Evolutionary conservation across 2,888 invertebrate genomes (phyloP).

Genomic region (Xestia xanthographa): DNA sequence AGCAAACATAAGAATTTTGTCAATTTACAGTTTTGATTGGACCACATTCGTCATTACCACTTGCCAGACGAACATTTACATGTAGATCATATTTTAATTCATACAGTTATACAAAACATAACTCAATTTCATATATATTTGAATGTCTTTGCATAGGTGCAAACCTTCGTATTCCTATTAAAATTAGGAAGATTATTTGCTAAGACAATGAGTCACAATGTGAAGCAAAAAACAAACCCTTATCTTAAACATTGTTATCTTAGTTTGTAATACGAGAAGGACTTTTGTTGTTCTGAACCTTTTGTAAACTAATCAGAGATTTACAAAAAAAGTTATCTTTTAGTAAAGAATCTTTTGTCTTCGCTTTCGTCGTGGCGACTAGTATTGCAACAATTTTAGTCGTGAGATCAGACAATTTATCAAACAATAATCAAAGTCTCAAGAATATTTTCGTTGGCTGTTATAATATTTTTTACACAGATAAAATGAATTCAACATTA

Average conservation of each 20-base stretch:
- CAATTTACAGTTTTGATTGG: background rate
- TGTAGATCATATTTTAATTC: background rate
- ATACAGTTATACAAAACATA: background rate
- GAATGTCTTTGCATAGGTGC: too few relatives aligned
- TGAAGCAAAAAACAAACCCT: constrained; percentile 59
- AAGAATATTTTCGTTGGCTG: constrained; percentile 49
- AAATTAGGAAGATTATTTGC: background rate
- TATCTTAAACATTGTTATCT: constrained; percentile 77
- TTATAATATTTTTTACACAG: constrained; percentile 66
- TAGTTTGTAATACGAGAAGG: constrained; percentile 81
- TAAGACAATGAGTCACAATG: constrained; percentile 34
- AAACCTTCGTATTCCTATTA: background rate
- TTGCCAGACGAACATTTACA: background rate
- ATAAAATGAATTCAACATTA: constrained; percentile 73
- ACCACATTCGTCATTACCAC: background rate
- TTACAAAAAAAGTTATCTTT: constrained; percentile 44
- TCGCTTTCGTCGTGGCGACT: constrained; percentile 9
- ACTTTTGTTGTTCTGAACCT: constrained; percentile 70
- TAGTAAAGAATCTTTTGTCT: constrained; percentile 30
- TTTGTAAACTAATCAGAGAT: constrained; percentile 35
- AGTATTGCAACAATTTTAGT: constrained; percentile 22
- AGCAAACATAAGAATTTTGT: background rate
- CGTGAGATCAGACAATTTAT: constrained; percentile 49
- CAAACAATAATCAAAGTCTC: constrained; percentile 48
- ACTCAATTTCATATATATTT: background rate